These are phyloP conservation scores for Nansenia antarctica DNA, from an alignment of 2,113 vertebrate genomes.

Conservation along the genomic window DNA sequence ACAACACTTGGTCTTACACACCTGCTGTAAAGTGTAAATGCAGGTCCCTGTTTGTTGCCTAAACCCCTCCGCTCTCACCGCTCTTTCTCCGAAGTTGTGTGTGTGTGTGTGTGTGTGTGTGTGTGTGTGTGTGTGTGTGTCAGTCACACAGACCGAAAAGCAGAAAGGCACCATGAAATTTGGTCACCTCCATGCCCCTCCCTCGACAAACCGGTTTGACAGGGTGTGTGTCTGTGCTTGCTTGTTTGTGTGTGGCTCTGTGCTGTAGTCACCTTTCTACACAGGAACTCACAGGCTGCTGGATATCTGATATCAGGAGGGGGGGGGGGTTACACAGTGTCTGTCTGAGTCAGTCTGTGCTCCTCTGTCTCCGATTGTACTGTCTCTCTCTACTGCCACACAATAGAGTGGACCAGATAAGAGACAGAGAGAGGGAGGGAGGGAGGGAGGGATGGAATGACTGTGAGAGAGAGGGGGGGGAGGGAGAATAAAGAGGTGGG, in stretches of 20 bases:
- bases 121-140: slow-evolving; percentile 28
- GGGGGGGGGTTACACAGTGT: slow-evolving; percentile 29
- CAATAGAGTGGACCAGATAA: slow-evolving; percentile 3
- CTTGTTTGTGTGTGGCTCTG: slow-evolving; percentile 13
- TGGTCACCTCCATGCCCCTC: slow-evolving; percentile 2
- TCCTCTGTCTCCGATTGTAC: slow-evolving; percentile 46
- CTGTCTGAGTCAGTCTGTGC: slow-evolving; percentile 42
- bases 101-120: slow-evolving; percentile 26
- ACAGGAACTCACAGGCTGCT: slow-evolving; percentile 1
- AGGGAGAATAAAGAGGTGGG: not conserved
- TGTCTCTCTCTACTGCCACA: slow-evolving; percentile 9
- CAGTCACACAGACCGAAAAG: slow-evolving; percentile 10
- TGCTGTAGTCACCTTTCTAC: slow-evolving; percentile 41
- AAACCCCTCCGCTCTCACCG: not conserved
- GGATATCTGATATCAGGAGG: slow-evolving; percentile 42
- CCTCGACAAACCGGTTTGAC: slow-evolving; percentile 12
- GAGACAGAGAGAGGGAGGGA: slow-evolving; percentile 14
- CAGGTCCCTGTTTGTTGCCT: slow-evolving; percentile 18
- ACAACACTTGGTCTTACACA: not conserved
- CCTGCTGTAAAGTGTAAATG: slow-evolving; percentile 33
- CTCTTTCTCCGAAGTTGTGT: not conserved
- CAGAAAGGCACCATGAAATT: not conserved
- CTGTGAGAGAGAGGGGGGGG: not conserved
- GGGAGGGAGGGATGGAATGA: not conserved
- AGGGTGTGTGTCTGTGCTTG: slow-evolving; percentile 1